phyloP scores from a whole-genome alignment of 2,797 vertebrate genomes.

The Onychomys leucogaster region DNA sequence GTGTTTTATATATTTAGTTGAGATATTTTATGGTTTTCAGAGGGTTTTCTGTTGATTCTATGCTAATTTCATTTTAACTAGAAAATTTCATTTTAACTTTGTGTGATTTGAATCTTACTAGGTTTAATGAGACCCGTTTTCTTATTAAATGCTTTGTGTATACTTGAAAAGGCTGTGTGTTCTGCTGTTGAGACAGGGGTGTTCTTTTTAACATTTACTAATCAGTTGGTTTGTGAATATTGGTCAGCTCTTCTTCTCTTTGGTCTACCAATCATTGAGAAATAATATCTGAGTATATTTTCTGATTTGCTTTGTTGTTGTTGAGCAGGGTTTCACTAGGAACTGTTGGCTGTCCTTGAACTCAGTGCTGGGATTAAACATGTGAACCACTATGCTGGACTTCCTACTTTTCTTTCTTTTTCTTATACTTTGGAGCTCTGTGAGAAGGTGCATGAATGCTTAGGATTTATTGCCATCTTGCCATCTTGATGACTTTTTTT shows the following conservation, averaged over 20 bases:
- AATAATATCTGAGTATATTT: too few relatives aligned
- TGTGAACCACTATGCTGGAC: too few relatives aligned
- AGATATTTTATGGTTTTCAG: conserved; percentile 27
- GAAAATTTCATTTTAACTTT: background rate
- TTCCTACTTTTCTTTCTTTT: too few relatives aligned
- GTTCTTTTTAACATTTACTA: background rate
- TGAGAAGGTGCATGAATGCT: too few relatives aligned
- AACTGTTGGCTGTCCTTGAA: too few relatives aligned
- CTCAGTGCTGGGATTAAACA: too few relatives aligned
- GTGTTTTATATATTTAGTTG: conserved; percentile 1
- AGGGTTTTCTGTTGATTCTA: conserved; percentile 3
- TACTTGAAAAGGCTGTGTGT: background rate
- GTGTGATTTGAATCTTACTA: background rate
- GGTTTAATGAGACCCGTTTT: conserved; percentile 21
- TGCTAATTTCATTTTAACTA: conserved; percentile 26
- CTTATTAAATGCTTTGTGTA: background rate
- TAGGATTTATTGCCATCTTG: background rate
- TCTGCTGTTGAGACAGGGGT: background rate
- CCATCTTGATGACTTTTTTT: background rate
- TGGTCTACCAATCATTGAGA: background rate
- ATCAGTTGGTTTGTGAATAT: background rate
- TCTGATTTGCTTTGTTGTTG: too few relatives aligned
- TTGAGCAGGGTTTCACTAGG: too few relatives aligned
- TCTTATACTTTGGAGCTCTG: too few relatives aligned
- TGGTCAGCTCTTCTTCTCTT: background rate